Evolutionary conservation across 1,140 invertebrate species (phyloP), one percentile per base, ranked within the genome.

Genomic region (Calliopsis andreniformis): DNA sequence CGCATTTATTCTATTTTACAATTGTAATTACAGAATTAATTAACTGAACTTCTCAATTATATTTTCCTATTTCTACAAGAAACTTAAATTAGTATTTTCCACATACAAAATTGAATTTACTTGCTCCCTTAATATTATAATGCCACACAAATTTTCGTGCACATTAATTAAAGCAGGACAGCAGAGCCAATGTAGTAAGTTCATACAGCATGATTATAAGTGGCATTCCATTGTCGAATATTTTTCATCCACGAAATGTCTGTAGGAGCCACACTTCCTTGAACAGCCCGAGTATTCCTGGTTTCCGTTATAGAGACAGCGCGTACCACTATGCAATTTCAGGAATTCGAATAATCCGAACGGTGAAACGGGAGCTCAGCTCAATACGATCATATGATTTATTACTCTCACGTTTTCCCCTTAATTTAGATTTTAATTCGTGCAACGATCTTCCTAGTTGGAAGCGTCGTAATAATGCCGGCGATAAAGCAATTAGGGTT

Each of bases 261-360:
- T 23, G 56, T 59, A 30, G 10, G 7, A 39, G 39, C 12, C 32
- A 59, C 56, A 42, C 20, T n/a, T 59, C 56, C 56, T 59, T 42
- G n/a, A 32, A 12, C 32, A n/a, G 4, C 18, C n/a, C 39, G 32
- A 18, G 35, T 39, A 67, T 67, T 42, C 49, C 32, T n/a, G 35
- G 64, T 67, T 43, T 43, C 35, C 42, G 45, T n/a, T 20, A 25
- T 32, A 1, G 51, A 64, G 25, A 25, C 25, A 55, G 7, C 35
- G 7, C 20, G 49, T 64, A 35, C 12, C 62, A 53, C 23, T 10
- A 35, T 4, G 30, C 63, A 64, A 73, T 64, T 53, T 35, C 39
- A 32, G 51, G 62, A 66, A 56, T 73, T 25, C 70, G 62, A 73
- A 47, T 56, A 55, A 47, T 73, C 43, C 45, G 28, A 73, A 67